phyloP scores from a whole-genome alignment of 2,113 vertebrate genomes.

The Cathartes aura region DNA sequence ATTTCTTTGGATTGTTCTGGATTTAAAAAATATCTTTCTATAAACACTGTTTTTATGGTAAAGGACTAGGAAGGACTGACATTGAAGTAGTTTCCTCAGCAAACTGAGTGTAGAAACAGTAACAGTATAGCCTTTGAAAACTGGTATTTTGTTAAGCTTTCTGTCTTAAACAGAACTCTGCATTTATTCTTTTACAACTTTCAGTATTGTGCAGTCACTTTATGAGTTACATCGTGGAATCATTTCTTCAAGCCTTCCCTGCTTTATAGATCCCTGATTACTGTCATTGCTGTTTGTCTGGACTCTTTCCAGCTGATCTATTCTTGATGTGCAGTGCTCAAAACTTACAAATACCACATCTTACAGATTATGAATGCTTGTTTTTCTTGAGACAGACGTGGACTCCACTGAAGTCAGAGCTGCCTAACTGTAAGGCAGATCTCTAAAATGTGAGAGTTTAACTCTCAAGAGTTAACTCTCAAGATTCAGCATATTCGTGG shows the following conservation, averaged over 20 bases:
- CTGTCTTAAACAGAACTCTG: background rate
- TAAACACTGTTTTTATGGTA: background rate
- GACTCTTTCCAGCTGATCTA: background rate
- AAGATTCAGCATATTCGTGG: background rate
- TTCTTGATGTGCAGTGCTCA: background rate
- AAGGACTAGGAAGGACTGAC: background rate
- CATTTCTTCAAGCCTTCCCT: background rate
- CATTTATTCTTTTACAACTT: background rate
- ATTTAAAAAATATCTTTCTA: background rate
- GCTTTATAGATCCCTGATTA: background rate
- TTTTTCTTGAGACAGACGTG: background rate
- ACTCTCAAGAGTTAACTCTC: background rate
- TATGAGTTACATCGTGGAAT: background rate
- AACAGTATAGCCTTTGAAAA: background rate
- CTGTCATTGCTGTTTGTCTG: background rate
- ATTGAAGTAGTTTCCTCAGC: background rate
- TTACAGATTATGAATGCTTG: background rate
- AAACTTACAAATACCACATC: background rate
- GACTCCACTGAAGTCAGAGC: background rate
- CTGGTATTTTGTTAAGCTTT: background rate
- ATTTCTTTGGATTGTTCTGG: background rate
- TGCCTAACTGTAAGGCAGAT: background rate
- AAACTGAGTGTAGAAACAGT: background rate
- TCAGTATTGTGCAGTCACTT: background rate
- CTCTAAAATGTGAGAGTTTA: background rate